Percentiles rank a stretch among this genome's conserved stretches.
These are phyloP conservation scores for Brachystomella parvula DNA, from an alignment of 1,140 invertebrate species.

Conservation along the genomic window DNA sequence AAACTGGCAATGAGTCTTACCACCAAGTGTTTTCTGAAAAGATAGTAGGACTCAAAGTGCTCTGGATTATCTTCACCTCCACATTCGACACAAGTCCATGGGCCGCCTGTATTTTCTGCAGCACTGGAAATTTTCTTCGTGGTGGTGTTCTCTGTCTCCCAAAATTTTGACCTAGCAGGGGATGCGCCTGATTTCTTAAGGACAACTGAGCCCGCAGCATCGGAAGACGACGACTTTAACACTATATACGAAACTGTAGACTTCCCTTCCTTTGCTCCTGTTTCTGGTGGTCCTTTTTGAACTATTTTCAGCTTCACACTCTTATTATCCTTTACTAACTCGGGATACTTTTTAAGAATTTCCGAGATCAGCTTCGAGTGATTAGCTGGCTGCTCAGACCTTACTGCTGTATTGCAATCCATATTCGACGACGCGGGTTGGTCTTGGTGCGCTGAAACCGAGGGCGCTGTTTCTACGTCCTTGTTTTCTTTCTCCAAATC, in stretches of 20 bases:
- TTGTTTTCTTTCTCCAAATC: slow-evolving; percentile 35
- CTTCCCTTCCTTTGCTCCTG: slow-evolving; percentile 35
- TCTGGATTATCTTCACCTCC: slow-evolving; percentile 52
- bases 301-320: slow-evolving; percentile 79
- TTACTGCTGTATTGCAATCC: background rate
- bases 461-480: background rate
- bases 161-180: slow-evolving; percentile 33
- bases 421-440: background rate
- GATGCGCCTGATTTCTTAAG: slow-evolving; percentile 24
- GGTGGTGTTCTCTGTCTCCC: slow-evolving; percentile 36
- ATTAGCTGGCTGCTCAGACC: slow-evolving; percentile 44
- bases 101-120: slow-evolving; percentile 46
- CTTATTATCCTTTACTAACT: slow-evolving; percentile 74
- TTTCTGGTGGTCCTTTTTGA: slow-evolving; percentile 43
- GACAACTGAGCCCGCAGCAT: slow-evolving; percentile 41
- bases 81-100: slow-evolving; percentile 60
- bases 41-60: slow-evolving; percentile 64
- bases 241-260: slow-evolving; percentile 48
- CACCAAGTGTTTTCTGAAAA: slow-evolving; percentile 64
- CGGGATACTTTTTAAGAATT: slow-evolving; percentile 77
- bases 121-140: slow-evolving; percentile 38
- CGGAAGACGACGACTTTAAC: slow-evolving; percentile 45
- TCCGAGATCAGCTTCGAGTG: slow-evolving; percentile 79
- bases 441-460: background rate
- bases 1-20: slow-evolving; percentile 22